phyloP scores from a whole-genome alignment of 2,797 vertebrate species.

The Cuculus canorus region DNA sequence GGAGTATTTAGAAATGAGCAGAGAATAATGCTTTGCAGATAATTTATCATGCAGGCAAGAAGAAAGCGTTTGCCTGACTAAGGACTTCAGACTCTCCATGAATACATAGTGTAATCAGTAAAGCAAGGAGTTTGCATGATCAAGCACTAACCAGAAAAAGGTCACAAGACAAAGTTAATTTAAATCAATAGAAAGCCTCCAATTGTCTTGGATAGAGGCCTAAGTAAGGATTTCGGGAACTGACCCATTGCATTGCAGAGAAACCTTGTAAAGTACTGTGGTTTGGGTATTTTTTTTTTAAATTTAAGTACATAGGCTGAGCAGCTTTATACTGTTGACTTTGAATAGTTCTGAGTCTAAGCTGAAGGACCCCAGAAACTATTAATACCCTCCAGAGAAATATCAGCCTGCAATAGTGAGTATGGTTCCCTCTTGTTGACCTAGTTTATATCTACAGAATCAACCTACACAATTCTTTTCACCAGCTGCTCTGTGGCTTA shows the following conservation, averaged over 20 bases:
- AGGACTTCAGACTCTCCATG: slow-evolving; percentile 14
- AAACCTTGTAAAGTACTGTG: background rate
- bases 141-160: slow-evolving; percentile 28
- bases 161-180: background rate
- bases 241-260: background rate
- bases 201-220: background rate
- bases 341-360: slow-evolving; percentile 26
- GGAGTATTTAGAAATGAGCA: slow-evolving; percentile 43
- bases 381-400: slow-evolving; percentile 60
- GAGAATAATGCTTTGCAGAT: slow-evolving; percentile 34
- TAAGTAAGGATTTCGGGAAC: background rate
- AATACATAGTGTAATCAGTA: slow-evolving; percentile 35
- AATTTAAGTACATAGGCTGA: background rate
- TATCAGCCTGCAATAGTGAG: slow-evolving; percentile 56
- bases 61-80: slow-evolving; percentile 51
- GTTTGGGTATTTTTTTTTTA: background rate
- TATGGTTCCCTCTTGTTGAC: slow-evolving; percentile 67
- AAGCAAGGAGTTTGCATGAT: slow-evolving; percentile 24
- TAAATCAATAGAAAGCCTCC: slow-evolving; percentile 13
- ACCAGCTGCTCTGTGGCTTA: slow-evolving; percentile 74
- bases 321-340: slow-evolving; percentile 36
- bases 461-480: slow-evolving; percentile 65
- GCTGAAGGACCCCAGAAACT: slow-evolving; percentile 54
- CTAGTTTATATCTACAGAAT: slow-evolving; percentile 59
- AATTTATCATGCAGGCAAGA: slow-evolving; percentile 45